These are phyloP conservation scores for Leucosticte australis DNA, from an alignment of 2,113 vertebrate species.

Conservation along the genomic window DNA sequence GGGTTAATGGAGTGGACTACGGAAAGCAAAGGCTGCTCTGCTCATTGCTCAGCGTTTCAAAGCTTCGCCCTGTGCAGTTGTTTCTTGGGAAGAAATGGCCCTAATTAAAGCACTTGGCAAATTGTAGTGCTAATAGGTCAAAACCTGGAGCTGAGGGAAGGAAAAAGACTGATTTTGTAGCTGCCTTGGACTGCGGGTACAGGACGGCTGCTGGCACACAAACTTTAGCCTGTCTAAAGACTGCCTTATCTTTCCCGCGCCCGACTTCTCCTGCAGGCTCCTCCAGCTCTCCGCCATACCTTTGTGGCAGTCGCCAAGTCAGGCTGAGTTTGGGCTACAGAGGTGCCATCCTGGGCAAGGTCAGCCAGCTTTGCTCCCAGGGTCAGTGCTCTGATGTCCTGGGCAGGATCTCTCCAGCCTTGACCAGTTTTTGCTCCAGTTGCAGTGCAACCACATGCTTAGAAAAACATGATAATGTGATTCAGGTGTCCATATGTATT, in stretches of 20 bases:
- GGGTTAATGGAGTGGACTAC: neutral
- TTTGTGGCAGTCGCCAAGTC: neutral
- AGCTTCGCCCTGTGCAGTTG: neutral
- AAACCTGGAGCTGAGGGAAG: neutral
- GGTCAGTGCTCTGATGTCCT: rapidly evolving
- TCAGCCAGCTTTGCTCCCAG: neutral
- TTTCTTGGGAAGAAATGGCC: neutral
- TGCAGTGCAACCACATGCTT: neutral
- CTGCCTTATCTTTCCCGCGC: rapidly evolving
- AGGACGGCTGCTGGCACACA: rapidly evolving
- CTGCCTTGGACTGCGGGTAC: neutral
- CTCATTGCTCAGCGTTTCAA: rapidly evolving
- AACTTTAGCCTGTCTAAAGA: neutral
- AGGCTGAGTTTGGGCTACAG: rapidly evolving
- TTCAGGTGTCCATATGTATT: neutral
- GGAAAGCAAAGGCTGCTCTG: neutral
- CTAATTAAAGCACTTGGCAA: neutral
- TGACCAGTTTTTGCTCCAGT: neutral
- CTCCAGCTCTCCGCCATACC: neutral
- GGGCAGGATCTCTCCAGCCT: neutral
- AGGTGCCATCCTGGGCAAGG: neutral
- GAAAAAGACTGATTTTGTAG: neutral
- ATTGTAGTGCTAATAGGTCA: rapidly evolving
- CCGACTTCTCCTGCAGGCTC: rapidly evolving
- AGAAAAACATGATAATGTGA: neutral